Conservation (phyloP, 2,113 vertebrate species). For the Dicentrarchus labrax region DNA sequence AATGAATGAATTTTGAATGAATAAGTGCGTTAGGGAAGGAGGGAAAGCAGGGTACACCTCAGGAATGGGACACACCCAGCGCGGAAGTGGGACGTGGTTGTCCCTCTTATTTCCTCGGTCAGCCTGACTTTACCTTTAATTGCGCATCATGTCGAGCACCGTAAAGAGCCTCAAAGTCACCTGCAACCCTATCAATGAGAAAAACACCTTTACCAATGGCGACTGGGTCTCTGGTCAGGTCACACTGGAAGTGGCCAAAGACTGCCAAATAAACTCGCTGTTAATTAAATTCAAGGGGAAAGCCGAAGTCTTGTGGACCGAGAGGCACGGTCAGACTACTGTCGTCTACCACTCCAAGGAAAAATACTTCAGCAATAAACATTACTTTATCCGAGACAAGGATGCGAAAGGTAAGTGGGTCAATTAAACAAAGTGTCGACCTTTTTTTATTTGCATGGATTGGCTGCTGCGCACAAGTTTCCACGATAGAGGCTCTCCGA, state of each 20-base stretch:
- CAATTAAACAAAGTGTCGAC: too few species aligned
- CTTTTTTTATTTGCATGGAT: too few species aligned
- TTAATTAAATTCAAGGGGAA: conserved; percentile 80
- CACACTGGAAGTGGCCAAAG: conserved; percentile 72
- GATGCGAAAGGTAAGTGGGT: conserved; percentile 41
- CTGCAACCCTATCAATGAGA: conserved; percentile 61
- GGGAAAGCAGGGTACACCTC: too few species aligned
- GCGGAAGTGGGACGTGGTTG: too few species aligned
- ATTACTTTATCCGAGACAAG: conserved; percentile 62
- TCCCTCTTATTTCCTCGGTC: too few species aligned
- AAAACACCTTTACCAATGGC: conserved; percentile 69
- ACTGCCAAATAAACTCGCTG: conserved; percentile 64
- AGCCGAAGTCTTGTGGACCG: conserved; percentile 73
- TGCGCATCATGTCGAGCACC: conserved; percentile 58
- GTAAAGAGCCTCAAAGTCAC: conserved; percentile 73
- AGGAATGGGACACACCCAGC: too few species aligned
- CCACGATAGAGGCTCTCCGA: too few species aligned
- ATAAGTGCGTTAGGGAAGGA: too few species aligned
- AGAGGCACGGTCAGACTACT: conserved; percentile 46
- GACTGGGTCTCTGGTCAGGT: conserved; percentile 73
- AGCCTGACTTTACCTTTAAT: too few species aligned
- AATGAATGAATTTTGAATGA: too few species aligned
- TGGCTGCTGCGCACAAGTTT: too few species aligned
- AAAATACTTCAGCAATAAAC: conserved; percentile 77
- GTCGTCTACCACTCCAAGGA: conserved; percentile 73